phyloP scores from a whole-genome alignment of 35 echinoderm and acorn worm genomes.

The Chiridota heheva region DNA sequence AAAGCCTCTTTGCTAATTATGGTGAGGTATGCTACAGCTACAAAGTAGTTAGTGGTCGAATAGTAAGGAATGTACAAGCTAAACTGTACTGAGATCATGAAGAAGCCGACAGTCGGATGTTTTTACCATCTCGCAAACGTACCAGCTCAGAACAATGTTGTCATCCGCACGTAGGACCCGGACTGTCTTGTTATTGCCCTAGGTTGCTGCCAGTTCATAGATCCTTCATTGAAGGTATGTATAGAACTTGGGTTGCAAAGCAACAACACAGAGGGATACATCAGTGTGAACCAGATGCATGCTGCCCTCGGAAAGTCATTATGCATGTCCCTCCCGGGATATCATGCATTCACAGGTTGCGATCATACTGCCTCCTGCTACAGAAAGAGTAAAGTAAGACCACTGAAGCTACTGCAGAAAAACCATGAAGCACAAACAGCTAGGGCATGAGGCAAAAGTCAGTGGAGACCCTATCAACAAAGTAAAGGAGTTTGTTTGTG shows the following conservation, averaged over 20 bases:
- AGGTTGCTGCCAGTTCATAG: slow-evolving; percentile 27
- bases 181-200: slow-evolving; percentile 46
- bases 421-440: slow-evolving; percentile 31
- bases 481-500: slow-evolving; percentile 16
- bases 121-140: slow-evolving; percentile 39
- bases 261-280: slow-evolving; percentile 37
- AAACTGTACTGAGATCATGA: slow-evolving; percentile 20
- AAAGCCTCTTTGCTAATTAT: slow-evolving; percentile 27
- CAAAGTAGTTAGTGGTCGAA: neutral
- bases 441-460: slow-evolving; percentile 14
- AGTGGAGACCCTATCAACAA: neutral
- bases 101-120: slow-evolving; percentile 35
- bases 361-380: slow-evolving; percentile 43
- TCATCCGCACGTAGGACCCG: slow-evolving; percentile 29
- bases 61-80: slow-evolving; percentile 3
- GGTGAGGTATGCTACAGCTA: slow-evolving; percentile 25
- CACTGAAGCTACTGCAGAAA: slow-evolving; percentile 41
- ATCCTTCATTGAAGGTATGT: slow-evolving; percentile 33
- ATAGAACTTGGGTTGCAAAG: slow-evolving; percentile 29
- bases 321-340: slow-evolving; percentile 42
- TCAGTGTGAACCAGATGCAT: slow-evolving; percentile 31
- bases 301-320: neutral
- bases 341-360: slow-evolving; percentile 44
- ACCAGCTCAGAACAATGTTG: slow-evolving; percentile 34
- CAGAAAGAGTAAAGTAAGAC: slow-evolving; percentile 31